phyloP scores from a whole-genome alignment of 2,797 vertebrate genomes.

The Darevskia nairensis region DNA sequence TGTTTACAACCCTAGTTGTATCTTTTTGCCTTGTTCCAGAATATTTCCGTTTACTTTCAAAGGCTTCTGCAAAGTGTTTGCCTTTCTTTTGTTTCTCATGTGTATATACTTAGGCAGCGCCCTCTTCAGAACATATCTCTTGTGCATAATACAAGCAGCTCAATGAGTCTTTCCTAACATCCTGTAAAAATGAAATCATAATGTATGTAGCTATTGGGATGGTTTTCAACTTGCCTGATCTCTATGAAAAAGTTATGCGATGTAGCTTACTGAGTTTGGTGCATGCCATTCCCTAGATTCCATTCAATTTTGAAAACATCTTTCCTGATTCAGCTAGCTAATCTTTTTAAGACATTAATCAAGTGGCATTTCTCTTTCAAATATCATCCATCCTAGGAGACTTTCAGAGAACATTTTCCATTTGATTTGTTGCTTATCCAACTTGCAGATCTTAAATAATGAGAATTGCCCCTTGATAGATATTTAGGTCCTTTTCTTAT shows the following conservation, averaged over 20 bases:
- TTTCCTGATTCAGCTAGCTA: not conserved
- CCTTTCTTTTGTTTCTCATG: not conserved
- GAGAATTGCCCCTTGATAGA: not conserved
- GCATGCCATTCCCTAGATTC: not conserved
- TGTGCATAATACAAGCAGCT: not conserved
- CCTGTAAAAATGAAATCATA: not conserved
- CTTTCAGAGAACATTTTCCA: not conserved
- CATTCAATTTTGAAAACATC: not conserved
- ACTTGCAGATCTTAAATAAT: not conserved
- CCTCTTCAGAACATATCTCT: not conserved
- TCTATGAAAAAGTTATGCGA: not conserved
- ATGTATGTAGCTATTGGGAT: not conserved
- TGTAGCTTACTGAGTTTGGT: not conserved
- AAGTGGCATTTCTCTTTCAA: not conserved
- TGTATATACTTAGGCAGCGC: not conserved
- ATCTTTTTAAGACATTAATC: not conserved
- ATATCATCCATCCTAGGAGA: not conserved
- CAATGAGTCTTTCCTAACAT: not conserved
- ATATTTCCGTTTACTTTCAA: slow-evolving; percentile 13
- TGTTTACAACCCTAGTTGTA: not conserved
- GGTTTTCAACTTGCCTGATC: not conserved
- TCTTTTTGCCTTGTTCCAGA: not conserved
- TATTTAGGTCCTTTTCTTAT: not conserved
- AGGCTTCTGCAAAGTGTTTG: not conserved
- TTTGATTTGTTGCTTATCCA: not conserved